phyloP scores from a whole-genome alignment of 2,888 invertebrate genomes.

The Orgyia antiqua region DNA sequence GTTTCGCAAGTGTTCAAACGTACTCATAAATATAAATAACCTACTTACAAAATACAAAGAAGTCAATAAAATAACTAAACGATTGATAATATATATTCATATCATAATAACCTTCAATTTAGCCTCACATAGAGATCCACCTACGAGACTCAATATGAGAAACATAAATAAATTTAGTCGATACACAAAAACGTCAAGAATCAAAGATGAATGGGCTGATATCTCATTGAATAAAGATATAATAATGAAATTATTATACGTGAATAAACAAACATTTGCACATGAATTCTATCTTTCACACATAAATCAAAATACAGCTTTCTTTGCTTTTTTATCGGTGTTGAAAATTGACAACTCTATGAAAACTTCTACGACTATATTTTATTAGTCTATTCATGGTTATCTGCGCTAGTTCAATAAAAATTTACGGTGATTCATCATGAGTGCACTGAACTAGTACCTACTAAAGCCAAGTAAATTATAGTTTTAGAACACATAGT shows the following conservation, averaged over 20 bases:
- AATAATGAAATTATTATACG: slow-evolving; percentile 35
- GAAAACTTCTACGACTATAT: slow-evolving; percentile 14
- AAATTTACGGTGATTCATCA: slow-evolving; percentile 11
- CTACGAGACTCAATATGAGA: slow-evolving; percentile 14
- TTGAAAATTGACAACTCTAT: slow-evolving; percentile 19
- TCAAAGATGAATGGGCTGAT: slow-evolving; percentile 27
- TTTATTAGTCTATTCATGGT: slow-evolving; percentile 17
- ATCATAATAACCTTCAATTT: background rate
- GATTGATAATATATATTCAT: slow-evolving; percentile 17
- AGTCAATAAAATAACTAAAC: slow-evolving; percentile 13
- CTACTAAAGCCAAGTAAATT: background rate
- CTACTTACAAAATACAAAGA: slow-evolving; percentile 1
- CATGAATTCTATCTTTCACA: slow-evolving; percentile 29
- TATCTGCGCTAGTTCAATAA: slow-evolving; percentile 12
- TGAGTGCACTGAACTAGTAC: background rate
- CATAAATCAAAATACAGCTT: slow-evolving; percentile 22
- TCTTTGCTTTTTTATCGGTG: slow-evolving; percentile 23
- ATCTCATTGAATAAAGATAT: slow-evolving; percentile 33
- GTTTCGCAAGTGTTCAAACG: too few species aligned
- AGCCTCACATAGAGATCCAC: slow-evolving; percentile 7
- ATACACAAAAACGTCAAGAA: slow-evolving; percentile 24
- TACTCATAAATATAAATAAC: too few species aligned
- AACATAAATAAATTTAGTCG: slow-evolving; percentile 27
- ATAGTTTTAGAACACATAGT: background rate
- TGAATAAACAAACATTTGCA: slow-evolving; percentile 36